A percentile compares a stretch with the other conserved stretches of the same genome.
Conservation (phyloP, 2,888 invertebrate genomes). For the Morpho deidamia region DNA sequence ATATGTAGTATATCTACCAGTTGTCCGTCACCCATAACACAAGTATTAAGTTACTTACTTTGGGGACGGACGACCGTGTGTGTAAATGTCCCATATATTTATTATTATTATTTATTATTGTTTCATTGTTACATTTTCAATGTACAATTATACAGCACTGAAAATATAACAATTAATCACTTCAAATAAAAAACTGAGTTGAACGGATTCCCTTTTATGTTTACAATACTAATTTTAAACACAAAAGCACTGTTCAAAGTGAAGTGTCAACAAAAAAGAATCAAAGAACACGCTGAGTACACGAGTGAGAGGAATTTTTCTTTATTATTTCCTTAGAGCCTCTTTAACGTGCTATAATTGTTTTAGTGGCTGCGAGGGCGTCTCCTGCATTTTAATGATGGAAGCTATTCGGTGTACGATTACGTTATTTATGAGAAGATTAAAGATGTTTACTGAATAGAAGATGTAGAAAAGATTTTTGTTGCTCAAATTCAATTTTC, state of each 20-base stretch:
- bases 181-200: slow-evolving; percentile 6
- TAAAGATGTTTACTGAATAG: background rate
- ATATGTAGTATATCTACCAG: no score
- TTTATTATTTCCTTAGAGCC: slow-evolving; percentile 31
- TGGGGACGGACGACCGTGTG: no score
- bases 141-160: no score
- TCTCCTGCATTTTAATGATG: slow-evolving; percentile 19
- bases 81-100: no score
- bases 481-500: no score
- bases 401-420: slow-evolving; percentile 3
- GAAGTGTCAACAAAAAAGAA: slow-evolving; percentile 18
- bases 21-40: no score
- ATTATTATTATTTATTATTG: no score
- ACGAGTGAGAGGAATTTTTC: slow-evolving; percentile 14
- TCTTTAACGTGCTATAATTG: slow-evolving; percentile 58
- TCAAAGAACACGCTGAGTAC: slow-evolving; percentile 8
- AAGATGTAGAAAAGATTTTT: no score
- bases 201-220: slow-evolving; percentile 11
- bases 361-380: slow-evolving; percentile 34
- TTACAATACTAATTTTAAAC: slow-evolving; percentile 13
- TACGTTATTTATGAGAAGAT: slow-evolving; percentile 6
- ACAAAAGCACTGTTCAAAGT: slow-evolving; percentile 12
- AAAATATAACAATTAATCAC: background rate
- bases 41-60: no score
- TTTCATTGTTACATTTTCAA: no score